Base-by-base conservation (phyloP, 2,113 vertebrate species). In the Gymnobelideus leadbeateri region DNA sequence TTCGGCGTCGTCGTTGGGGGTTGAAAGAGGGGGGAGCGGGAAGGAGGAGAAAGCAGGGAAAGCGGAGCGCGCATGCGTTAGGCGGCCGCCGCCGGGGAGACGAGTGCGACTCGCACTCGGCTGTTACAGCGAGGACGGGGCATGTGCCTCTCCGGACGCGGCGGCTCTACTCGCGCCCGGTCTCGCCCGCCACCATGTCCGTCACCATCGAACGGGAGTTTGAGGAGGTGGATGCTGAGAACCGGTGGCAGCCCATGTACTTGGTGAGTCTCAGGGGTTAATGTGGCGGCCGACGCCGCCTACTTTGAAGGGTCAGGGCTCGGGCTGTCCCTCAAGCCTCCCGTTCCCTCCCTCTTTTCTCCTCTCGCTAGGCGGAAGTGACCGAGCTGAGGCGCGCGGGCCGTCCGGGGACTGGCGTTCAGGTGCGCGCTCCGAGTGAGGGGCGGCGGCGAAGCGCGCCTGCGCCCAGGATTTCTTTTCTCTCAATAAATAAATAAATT, bases 171-270 rank as follows among this genome's bases (percentile, higher is more conserved):
- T 96, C 53, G 94, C 92, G 68, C 92, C 3, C 28, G 68, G 89
- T 91, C 10, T 43, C 89, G 90, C 53, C 89, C 37, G 94, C 92
- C 94, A 94, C 96, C 97, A 98, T 98, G 98, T 97, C 98, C 50
- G 92, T 96, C 54, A 68, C 94, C 24, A 99, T 99, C 98, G 99
- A 99, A 93, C 98, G 98, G 96, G 99, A 99, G 96, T 99, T 99
- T 97, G 98, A 99, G 92, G 99, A 99, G 84, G 98, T 99, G 92
- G 99, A 99, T 91, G 98, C 98, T 57, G 98, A 98, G 68, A 99
- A 99, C 94, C 98, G 98, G 97, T 99, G 99, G 99, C 99, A 99
- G 96, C 99, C 99, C 97, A 98, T 99, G 37, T 99, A 99, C 97
- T 97, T 99, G 98, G 99, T 99, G 98, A 99, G 99, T 99, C 3